Evolutionary conservation across 2,797 vertebrate species (phyloP).

Genomic region (Borostomias antarcticus): DNA sequence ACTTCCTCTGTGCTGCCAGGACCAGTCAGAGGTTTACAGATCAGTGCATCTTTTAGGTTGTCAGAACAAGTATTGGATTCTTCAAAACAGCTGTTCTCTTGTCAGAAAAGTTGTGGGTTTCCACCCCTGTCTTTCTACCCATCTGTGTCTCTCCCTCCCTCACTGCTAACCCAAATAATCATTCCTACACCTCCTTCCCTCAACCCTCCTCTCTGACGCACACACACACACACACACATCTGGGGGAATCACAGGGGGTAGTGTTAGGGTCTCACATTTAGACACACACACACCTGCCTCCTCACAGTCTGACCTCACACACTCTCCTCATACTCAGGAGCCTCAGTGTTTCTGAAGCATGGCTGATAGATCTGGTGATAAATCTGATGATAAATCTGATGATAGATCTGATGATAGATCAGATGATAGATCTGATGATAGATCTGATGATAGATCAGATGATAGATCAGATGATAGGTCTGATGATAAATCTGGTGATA

Average conservation of each 20-base stretch:
- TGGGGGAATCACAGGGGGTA: too few species aligned
- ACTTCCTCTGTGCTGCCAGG: background rate
- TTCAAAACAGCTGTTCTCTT: background rate
- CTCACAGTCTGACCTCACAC: slow-evolving; percentile 7
- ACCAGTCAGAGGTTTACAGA: background rate
- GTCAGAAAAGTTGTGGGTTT: background rate
- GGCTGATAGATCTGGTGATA: slow-evolving; percentile 8
- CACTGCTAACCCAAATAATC: slow-evolving; percentile 4
- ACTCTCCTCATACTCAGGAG: too few species aligned
- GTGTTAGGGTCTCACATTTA: too few species aligned
- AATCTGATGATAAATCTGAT: slow-evolving; percentile 28
- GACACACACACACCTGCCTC: slow-evolving; percentile 31
- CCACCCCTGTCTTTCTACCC: background rate
- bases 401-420: slow-evolving; percentile 21
- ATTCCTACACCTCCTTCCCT: background rate
- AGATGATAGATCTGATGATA: too few species aligned
- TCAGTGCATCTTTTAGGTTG: background rate
- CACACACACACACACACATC: slow-evolving; percentile 19
- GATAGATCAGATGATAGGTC: too few species aligned
- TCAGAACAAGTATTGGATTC: background rate
- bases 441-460: too few species aligned
- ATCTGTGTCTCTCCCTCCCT: background rate
- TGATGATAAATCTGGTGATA: too few species aligned
- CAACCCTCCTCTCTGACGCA: background rate
- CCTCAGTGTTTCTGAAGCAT: too few species aligned